These are phyloP conservation scores for Acanthosepion pharaonis DNA, from an alignment of 2,888 invertebrate species.

Conservation along the genomic window DNA sequence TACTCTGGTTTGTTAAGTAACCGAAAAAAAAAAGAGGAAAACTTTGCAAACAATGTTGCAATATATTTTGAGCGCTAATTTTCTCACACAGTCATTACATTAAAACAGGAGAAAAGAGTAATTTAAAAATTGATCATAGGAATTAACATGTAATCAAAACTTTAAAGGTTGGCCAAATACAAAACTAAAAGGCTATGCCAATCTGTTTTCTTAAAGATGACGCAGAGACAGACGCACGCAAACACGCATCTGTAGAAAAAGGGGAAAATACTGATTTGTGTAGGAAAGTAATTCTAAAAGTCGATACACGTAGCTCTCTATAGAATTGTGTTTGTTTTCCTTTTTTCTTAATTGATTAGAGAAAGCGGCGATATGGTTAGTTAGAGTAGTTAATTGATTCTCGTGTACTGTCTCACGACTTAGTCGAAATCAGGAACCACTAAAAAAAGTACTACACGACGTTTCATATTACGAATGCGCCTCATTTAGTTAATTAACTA, in stretches of 20 bases:
- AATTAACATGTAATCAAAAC: background rate
- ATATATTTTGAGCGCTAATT: too few relatives aligned
- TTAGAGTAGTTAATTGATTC: background rate
- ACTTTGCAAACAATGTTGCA: too few relatives aligned
- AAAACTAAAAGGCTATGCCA: background rate
- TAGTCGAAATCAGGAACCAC: background rate
- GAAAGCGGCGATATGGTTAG: background rate
- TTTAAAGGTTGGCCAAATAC: background rate
- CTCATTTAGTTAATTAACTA: background rate
- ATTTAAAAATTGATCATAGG: background rate
- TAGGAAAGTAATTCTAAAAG: background rate
- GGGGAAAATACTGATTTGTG: background rate
- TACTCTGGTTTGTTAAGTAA: too few relatives aligned
- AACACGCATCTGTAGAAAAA: background rate
- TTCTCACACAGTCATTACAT: too few relatives aligned
- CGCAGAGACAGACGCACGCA: background rate
- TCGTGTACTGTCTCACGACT: background rate
- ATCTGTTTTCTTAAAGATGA: background rate
- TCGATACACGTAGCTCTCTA: background rate
- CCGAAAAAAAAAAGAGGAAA: too few relatives aligned
- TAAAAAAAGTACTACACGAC: background rate
- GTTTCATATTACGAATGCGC: background rate
- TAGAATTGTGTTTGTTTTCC: background rate
- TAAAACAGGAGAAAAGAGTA: too few relatives aligned
- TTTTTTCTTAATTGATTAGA: background rate